Evolutionary conservation across 2,888 invertebrate genomes (phyloP), one percentile per base, ranked within the genome.

Genomic region (Lithosia quadra): DNA sequence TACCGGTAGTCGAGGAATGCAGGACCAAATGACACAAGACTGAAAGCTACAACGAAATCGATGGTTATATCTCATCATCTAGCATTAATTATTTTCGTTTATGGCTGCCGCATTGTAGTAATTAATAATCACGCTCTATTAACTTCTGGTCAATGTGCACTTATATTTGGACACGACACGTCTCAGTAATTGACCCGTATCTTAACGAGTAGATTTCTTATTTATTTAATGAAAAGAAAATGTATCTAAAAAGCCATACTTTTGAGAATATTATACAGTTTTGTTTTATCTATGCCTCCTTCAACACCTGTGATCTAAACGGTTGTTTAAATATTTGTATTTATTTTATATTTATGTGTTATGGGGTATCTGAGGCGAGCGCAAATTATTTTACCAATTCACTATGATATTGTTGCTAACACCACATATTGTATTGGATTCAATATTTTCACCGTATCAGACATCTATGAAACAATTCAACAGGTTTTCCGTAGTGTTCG

Each of bases 21-120:
- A 92, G 92, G 89, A 90, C 87, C 87, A 89, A 89, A 90, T 86
- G 79, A 86, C 80, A 81, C 87, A 92, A 93, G 92, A 92, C 93
- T 93, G 93, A 92, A 90, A 86, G 84, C 86, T 90, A 89, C 91
- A 90, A 91, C 89, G 90, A 92, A 90, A 85, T 87, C 84, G 83
- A 86, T 87, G 86, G 88, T 88, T 88, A 86, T 67, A 66, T 80
- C 75, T 72, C 65, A 67, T 66, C 60, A 66, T 68, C 57, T 66
- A 69, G 61, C 62, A 68, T 70, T 71, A 72, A 68, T 76, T 75
- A 68, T 77, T 76, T 69, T 73, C 68, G 39, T 56, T 65, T 36
- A 9, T 39, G 24, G 18, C 10, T 22, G 22, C 34, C 36, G 15
- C 8, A 24, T 39, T 22, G 9, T 49, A 18, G 13, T 49, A 49